Evolutionary conservation across 2,113 vertebrate genomes (phyloP), one percentile per base, ranked within the genome.

Genomic region (Ctenomys sociabilis): DNA sequence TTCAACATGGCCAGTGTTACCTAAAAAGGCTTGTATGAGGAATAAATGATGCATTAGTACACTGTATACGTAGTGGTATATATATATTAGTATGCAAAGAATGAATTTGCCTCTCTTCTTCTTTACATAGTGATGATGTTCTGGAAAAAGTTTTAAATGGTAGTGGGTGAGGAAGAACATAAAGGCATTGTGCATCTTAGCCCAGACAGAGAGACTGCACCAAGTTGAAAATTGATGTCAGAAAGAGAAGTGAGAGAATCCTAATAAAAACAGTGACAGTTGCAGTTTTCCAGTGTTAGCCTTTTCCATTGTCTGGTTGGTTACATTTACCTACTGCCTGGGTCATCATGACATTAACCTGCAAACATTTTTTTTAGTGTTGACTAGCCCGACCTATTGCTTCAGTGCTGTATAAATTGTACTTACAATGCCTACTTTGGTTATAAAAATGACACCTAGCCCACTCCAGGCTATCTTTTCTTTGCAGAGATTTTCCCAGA

Each of bases 271-370:
- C 24, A 63, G 19, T 80, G 30, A 57, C 17, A n/a, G 3, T 73
- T 68, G 26, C 28, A 57, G 32, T 32, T 90, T 77, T 24, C 9
- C 32, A 49, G 54, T 14, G 7, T 30, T 45, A 19, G 40, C 40
- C 59, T 84, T 94, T 81, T 92, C 59, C 64, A 32, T 43, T 77
- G 77, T 32, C 30, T 59, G 72, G 32, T 66, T 59, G 77, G 32
- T 66, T 93, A 17, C 30, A 24, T 85, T 92, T 88, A 83, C 82
- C 52, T 83, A 32, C 72, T 30, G 57, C 63, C 91, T 68, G 54
- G 92, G 94, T 96, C 96, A 95, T 35, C n/a, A n/a, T 90, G 94
- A 97, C 97, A 95, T 87, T 90, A 88, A 75, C 49, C 54, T 83
- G 84, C 2, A 59, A 85, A 32, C 12, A 75, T 57, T 84, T 93